A percentile compares a stretch with the other conserved stretches of the same genome.
phyloP scores from a whole-genome alignment of 2,888 invertebrate genomes.

The Drosophila picticornis region DNA sequence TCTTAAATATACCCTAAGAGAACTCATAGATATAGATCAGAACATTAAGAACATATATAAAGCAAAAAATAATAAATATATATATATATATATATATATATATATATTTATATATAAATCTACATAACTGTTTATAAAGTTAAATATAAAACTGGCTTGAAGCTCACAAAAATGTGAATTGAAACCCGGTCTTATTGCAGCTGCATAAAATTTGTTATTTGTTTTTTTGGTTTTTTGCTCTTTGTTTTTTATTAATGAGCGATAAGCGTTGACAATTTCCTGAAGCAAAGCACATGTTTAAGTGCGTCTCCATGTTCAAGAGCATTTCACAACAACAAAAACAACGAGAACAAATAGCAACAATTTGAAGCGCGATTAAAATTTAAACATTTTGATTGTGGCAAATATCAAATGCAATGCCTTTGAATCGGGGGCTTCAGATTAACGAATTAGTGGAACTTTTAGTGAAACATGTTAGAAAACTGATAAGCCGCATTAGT shows the following conservation, averaged over 20 bases:
- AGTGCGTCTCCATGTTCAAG: conserved; percentile 13
- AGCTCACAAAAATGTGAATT: background rate
- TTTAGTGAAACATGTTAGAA: conserved; percentile 9
- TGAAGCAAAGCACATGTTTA: conserved; percentile 44
- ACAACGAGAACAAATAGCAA: conserved; percentile 6
- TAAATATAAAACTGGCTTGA: background rate
- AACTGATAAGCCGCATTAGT: conserved; percentile 35
- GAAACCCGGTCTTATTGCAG: background rate
- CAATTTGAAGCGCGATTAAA: conserved; percentile 34
- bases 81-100: background rate
- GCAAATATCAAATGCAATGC: conserved; percentile 31
- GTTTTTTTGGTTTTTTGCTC: background rate
- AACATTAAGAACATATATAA: background rate
- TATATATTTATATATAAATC: background rate
- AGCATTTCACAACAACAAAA: conserved; percentile 12
- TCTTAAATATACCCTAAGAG: background rate
- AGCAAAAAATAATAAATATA: background rate
- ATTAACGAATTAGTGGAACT: conserved; percentile 26
- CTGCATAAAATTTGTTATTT: conserved; percentile 1
- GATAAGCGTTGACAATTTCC: conserved; percentile 56
- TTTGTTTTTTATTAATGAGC: conserved; percentile 4
- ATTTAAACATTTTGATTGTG: conserved; percentile 2
- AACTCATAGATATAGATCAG: background rate
- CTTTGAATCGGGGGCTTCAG: conserved; percentile 17
- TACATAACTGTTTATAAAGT: background rate